Base-by-base conservation (phyloP, 1,140 invertebrate species). In the Parapsyche elsis region DNA sequence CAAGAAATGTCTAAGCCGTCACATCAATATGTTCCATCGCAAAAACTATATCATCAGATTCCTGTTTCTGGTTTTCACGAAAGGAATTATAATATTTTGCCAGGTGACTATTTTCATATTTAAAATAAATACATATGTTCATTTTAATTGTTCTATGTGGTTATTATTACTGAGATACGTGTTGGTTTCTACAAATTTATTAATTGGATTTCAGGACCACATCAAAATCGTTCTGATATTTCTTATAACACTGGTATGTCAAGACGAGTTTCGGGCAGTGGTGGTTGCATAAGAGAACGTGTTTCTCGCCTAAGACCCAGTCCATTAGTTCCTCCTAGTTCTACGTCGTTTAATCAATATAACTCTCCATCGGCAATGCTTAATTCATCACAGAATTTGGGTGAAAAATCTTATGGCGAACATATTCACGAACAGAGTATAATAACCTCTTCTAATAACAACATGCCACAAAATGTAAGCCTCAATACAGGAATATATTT, bases 31-130 rank as follows among this genome's bases (percentile, higher is more conserved):
- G 75, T 81, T 71, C 71, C 74, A 23, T 23, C 49, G 21, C 79
- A 79, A 26, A 81, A 83, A 59, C 81, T 83, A 44, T 83, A 79
- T 46, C 82, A 78, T 19, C 82, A 81, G 19, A 26, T 81, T 59
- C 61, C 79, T 21, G 73, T 79, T n/a, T 53, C 26, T 10, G 64
- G 30, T 64, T 83, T 75, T 64, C 82, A 83, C n/a, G 82, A 83
- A 14, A 79, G 80, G 14, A 83, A 81, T 59, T 83, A 79, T 38
- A 81, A 78, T 74, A 23, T 76, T 12, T 5, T 59, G 16, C 79
- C 75, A 73, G 77, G 82, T 83, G 59, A 53, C 38, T 26, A 10
- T n/a, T 30, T 71, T 30, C 30, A 10, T 38, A 38, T 14, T 5
- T 67, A 19, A 12, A 23, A 38, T 1, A 57, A 57, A 57, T 57